Conservation (phyloP, 2,113 vertebrate species). For the Nanorana parkeri region DNA sequence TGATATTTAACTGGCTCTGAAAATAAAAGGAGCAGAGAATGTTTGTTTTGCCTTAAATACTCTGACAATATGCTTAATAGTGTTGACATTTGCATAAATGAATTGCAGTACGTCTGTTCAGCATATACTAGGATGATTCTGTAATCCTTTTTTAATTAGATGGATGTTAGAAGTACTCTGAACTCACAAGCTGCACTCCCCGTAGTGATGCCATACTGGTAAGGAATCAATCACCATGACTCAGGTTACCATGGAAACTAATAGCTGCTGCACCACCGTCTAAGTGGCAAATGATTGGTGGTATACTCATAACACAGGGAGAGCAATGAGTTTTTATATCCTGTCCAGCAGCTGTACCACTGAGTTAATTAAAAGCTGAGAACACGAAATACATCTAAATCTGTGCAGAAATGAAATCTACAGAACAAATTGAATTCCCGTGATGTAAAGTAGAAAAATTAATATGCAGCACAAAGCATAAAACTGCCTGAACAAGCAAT, state of each 20-base stretch:
- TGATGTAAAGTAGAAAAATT: slow-evolving; percentile 78
- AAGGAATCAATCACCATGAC: slow-evolving; percentile 93
- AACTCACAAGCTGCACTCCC: slow-evolving; percentile 85
- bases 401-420: slow-evolving; percentile 90
- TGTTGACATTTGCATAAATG: slow-evolving; percentile 89
- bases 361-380: slow-evolving; percentile 95
- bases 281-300: slow-evolving; percentile 94
- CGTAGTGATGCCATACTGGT: slow-evolving; percentile 91
- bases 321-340: slow-evolving; percentile 88
- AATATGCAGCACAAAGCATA: slow-evolving; percentile 79
- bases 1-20: slow-evolving; percentile 1
- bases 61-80: slow-evolving; percentile 73
- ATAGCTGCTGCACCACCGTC: slow-evolving; percentile 87
- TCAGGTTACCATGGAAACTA: slow-evolving; percentile 89
- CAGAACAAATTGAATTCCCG: slow-evolving; percentile 91
- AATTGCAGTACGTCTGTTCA: slow-evolving; percentile 84
- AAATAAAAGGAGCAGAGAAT: slow-evolving; percentile 55
- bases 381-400: slow-evolving; percentile 96
- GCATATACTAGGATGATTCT: slow-evolving; percentile 85
- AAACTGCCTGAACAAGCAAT: slow-evolving; percentile 74
- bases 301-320: slow-evolving; percentile 79
- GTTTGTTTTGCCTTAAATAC: slow-evolving; percentile 68
- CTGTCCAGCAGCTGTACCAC: slow-evolving; percentile 83
- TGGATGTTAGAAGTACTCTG: slow-evolving; percentile 86
- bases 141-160: slow-evolving; percentile 99